Base-by-base conservation (phyloP, 2,888 invertebrate genomes). In the Zeuzera pyrina region DNA sequence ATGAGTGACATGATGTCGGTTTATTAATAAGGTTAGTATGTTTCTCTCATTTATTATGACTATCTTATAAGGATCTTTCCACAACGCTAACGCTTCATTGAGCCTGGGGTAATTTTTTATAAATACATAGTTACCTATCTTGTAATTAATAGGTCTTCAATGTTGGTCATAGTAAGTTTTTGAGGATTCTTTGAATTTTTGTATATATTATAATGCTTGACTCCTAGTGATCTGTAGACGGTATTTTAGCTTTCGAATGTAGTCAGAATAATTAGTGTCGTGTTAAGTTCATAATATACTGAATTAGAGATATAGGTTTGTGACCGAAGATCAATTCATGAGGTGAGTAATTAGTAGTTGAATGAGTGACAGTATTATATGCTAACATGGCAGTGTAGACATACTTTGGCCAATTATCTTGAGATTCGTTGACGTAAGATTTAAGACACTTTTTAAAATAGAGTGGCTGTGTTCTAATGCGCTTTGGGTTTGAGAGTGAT, bases 331-430 rank as follows among this genome's bases (percentile, higher is more conserved):
- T 14, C 5, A 30, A 26, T 34, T 34, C 23, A 16, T 13, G 15
- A 6, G 31, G 63, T 0, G 58, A 49, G 25, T 45, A 58, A 7
- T 51, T 42, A 2, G 61, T 65, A 1, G 56, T 49, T 12, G 43
- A 38, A 32, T 68, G 63, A 3, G 47, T 31, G 3, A 37, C 41
- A 16, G 50, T 49, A 16, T 59, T 57, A 35, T 65, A 64, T 1
- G 51, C 32, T 30, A 63, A 44, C 36, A 59, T 50, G 0, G 57
- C 57, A n/a, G 50, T 47, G 3, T 33, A 31, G 3, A 53, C 40
- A 21, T 42, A 54, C n/a, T 39, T 34, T 22, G 57, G 55, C 61
- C 61, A 65, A 38, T 65, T 45, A 7, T 38, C 36, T 35, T 49
- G 46, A 8, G 54, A 33, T 12, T 39, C 39, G 15, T 39, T 34